Evolutionary conservation across 2,113 vertebrate genomes (phyloP).

Genomic region (Pipa parva): DNA sequence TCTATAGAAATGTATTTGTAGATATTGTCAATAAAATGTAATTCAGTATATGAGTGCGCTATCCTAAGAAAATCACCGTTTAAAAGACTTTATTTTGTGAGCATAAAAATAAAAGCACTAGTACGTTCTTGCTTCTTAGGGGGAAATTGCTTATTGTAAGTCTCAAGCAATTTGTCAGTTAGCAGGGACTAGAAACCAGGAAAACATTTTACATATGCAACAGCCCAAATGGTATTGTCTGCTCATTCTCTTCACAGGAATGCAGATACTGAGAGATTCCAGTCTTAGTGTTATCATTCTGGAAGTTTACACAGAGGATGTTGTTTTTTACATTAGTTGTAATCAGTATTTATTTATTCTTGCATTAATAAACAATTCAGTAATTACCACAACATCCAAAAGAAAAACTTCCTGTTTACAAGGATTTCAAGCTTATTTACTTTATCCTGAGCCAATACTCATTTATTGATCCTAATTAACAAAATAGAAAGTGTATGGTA

Average conservation of each 20-base stretch:
- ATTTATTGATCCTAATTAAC: too few relatives aligned
- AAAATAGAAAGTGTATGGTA: too few relatives aligned
- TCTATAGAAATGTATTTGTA: slow-evolving; percentile 15
- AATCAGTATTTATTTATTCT: slow-evolving; percentile 15
- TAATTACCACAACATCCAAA: not conserved
- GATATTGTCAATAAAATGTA: slow-evolving; percentile 28
- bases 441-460: not conserved
- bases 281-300: not conserved
- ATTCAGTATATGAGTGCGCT: slow-evolving; percentile 24
- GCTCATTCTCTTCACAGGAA: slow-evolving; percentile 20
- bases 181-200: not conserved
- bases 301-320: slow-evolving; percentile 6
- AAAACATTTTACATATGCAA: not conserved
- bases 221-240: slow-evolving; percentile 4
- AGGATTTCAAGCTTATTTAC: not conserved
- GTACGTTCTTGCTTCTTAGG: slow-evolving; percentile 1
- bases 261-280: slow-evolving; percentile 29
- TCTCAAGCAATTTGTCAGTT: slow-evolving; percentile 5
- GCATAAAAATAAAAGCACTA: slow-evolving; percentile 7
- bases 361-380: slow-evolving; percentile 1
- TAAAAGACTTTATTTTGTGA: slow-evolving; percentile 6
- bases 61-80: slow-evolving; percentile 1
- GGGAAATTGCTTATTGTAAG: slow-evolving; percentile 12
- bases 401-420: slow-evolving; percentile 7
- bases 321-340: slow-evolving; percentile 13